phyloP scores from a whole-genome alignment of 2,888 invertebrate species.

The Lithophane socia region DNA sequence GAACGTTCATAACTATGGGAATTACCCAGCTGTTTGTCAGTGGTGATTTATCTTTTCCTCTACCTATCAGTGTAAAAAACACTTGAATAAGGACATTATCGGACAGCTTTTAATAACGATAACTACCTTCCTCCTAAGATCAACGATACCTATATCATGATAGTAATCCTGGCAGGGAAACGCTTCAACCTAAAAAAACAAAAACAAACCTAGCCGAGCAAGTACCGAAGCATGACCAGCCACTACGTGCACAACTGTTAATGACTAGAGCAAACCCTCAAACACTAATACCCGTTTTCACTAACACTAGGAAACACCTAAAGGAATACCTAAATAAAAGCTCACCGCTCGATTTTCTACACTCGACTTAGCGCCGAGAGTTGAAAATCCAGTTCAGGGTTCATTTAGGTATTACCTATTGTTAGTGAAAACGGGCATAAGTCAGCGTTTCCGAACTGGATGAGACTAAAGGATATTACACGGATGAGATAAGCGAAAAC shows the following conservation, averaged over 20 bases:
- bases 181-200: background rate
- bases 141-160: background rate
- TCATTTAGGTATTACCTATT: background rate
- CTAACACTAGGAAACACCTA: background rate
- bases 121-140: background rate
- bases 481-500: constrained; percentile 83
- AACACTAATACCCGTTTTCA: constrained; percentile 17
- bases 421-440: constrained; percentile 27
- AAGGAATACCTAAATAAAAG: background rate
- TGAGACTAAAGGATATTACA: constrained; percentile 78
- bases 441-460: constrained; percentile 53
- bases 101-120: background rate
- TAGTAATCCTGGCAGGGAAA: background rate
- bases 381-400: background rate
- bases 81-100: background rate
- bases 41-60: too few species aligned
- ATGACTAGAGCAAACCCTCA: constrained; percentile 20
- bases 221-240: constrained; percentile 19
- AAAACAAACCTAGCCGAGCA: background rate
- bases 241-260: constrained; percentile 31
- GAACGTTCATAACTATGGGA: too few species aligned
- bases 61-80: background rate
- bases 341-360: too few species aligned
- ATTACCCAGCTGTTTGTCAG: too few species aligned
- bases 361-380: background rate